phyloP scores from a whole-genome alignment of 2,113 vertebrate genomes.

The Prunella himalayana region DNA sequence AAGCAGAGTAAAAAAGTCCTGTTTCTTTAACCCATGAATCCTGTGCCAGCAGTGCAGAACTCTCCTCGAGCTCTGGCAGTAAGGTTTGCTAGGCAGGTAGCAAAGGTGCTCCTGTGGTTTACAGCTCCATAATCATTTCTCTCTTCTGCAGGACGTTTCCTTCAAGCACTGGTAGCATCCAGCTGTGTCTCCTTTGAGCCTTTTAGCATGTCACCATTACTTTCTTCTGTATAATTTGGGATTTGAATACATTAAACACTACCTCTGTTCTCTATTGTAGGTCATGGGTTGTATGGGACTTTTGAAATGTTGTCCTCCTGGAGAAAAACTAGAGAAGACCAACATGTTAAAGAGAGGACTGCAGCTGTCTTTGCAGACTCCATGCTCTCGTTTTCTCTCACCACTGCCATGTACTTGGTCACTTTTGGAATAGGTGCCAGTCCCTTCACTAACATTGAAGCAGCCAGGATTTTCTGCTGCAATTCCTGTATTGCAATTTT shows the following conservation, averaged over 20 bases:
- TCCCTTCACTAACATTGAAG: conserved; percentile 99
- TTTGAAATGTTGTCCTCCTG: conserved; percentile 99
- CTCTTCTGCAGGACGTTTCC: background rate
- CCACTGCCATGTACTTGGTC: conserved; percentile 95
- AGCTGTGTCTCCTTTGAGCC: background rate
- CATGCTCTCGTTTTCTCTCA: conserved; percentile 95
- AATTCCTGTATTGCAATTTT: conserved; percentile 91
- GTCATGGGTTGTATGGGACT: conserved; percentile 95
- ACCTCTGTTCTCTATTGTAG: conserved; percentile 79
- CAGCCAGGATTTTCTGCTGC: conserved; percentile 96
- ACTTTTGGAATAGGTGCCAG: conserved; percentile 97
- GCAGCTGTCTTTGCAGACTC: conserved; percentile 95
- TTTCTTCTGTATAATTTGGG: background rate
- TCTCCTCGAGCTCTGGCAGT: background rate
- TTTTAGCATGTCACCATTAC: background rate
- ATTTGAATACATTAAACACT: conserved; percentile 51
- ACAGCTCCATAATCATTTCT: background rate
- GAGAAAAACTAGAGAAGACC: conserved; percentile 95
- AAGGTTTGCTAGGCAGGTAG: background rate
- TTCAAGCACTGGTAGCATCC: background rate
- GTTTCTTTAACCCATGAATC: background rate
- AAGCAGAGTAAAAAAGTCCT: background rate
- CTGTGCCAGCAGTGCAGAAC: background rate
- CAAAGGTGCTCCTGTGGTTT: background rate
- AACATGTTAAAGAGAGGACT: conserved; percentile 97